A percentile compares a stretch with the other conserved stretches of the same genome.
phyloP scores from a whole-genome alignment of 1,140 invertebrate species.

The Calephelis nemesis region DNA sequence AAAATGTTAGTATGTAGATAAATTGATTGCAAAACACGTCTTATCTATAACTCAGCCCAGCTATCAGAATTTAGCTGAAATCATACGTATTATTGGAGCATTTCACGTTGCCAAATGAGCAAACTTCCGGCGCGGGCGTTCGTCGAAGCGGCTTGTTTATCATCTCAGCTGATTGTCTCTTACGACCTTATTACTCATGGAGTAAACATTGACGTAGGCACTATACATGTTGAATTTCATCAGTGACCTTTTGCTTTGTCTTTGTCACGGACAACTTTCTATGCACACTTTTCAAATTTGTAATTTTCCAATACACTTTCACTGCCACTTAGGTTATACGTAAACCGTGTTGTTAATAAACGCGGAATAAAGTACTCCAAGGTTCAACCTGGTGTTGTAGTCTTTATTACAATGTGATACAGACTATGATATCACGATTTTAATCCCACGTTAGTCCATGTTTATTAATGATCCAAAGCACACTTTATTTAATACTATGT shows the following conservation, averaged over 20 bases:
- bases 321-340: too few species aligned
- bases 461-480: too few species aligned
- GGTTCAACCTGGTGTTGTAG: too few species aligned
- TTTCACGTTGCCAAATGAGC: slow-evolving; percentile 31
- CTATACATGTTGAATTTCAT: not conserved
- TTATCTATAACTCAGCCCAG: slow-evolving; percentile 24
- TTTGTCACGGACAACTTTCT: too few species aligned
- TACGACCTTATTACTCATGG: not conserved
- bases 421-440: too few species aligned
- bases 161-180: slow-evolving; percentile 31
- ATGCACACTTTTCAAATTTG: too few species aligned
- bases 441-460: too few species aligned
- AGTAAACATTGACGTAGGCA: not conserved
- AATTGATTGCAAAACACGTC: not conserved
- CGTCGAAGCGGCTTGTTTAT: slow-evolving; percentile 27
- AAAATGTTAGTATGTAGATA: not conserved
- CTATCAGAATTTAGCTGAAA: slow-evolving; percentile 21
- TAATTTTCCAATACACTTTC: too few species aligned
- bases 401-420: too few species aligned
- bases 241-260: not conserved
- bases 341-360: too few species aligned
- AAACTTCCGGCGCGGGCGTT: slow-evolving; percentile 21
- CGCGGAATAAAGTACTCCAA: too few species aligned
- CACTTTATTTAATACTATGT: too few species aligned
- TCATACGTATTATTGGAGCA: slow-evolving; percentile 8